Base-by-base conservation (phyloP, 2,797 vertebrate genomes). In the Myotis pilosus region DNA sequence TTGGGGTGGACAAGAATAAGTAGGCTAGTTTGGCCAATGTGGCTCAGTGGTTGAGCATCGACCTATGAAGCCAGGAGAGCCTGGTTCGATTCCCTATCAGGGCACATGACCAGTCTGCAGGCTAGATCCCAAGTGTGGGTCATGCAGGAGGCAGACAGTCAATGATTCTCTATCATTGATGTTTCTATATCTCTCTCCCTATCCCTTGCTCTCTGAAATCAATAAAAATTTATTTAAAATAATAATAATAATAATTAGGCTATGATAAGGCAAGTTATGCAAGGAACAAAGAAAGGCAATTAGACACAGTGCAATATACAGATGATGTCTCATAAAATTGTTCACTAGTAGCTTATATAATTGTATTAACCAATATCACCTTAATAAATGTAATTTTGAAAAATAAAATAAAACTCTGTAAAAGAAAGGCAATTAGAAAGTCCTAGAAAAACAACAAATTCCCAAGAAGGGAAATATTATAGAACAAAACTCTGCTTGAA, bases 341-440 rank as follows among this genome's bases (percentile, higher is more conserved):
- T 78, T 55, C n/a, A 53, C n/a, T 33, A 36, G 49, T 36, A 78
- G 23, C 1, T 51, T 78, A 25, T 55, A 25, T 55, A 25, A 78
- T 78, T 78, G 20, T 33, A 78, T 36, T 78, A 36, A 55, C 51
- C 49, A 78, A 51, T 51, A 19, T 51, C 47, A 51, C 30, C 30
- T 49, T 49, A 76, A 36, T 55, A 36, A 44, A 72, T 44, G 13
- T 16, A 72, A 72, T 72, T 41, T 69, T 41, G 13, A 28, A 72
- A 78, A n/a, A 22, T 51, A 76, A 78, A 78, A 25, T 55, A 53
- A 49, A 49, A 75, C 3, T 16, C 12, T 78, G 7, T 36, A 36
- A 74, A 71, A 93, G 44, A 93, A 92, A 94, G 55, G 16, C 36
- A 85, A 33, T 47, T 85, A 82, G 33, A 89, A 93, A 76, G 47